Evolutionary conservation across 2,888 invertebrate species (phyloP).

Genomic region (Gymnocheta viridis): DNA sequence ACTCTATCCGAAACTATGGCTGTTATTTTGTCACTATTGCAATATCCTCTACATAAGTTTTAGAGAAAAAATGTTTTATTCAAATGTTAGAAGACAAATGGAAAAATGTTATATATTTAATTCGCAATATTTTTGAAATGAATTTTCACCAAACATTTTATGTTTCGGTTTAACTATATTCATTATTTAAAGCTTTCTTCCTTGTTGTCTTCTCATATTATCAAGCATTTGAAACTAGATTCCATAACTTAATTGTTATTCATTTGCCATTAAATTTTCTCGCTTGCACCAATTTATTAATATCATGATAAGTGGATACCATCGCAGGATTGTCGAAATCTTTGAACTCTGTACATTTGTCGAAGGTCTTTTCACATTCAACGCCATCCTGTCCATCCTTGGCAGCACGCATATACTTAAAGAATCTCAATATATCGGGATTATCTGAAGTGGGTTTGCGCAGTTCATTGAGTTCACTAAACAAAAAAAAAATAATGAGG

Average conservation of each 20-base stretch:
- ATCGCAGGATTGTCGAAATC: constrained; percentile 89
- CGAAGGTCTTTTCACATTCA: constrained; percentile 87
- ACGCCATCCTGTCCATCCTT: constrained; percentile 92
- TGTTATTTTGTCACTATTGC: constrained; percentile 1
- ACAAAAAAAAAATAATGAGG: background rate
- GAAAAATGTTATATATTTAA: too few relatives aligned
- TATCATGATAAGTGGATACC: constrained; percentile 93
- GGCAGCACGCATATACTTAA: constrained; percentile 95
- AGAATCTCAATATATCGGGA: constrained; percentile 93
- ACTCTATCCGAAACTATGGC: constrained; percentile 56
- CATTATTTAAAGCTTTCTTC: background rate
- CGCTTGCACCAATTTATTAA: constrained; percentile 93
- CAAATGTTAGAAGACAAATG: too few relatives aligned
- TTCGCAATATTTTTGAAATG: too few relatives aligned
- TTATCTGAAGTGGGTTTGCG: constrained; percentile 93
- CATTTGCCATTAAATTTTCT: constrained; percentile 83
- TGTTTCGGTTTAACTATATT: too few relatives aligned
- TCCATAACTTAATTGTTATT: background rate
- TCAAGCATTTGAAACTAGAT: background rate
- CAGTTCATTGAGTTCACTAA: constrained; percentile 92
- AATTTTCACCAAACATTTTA: too few relatives aligned
- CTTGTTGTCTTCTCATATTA: too few relatives aligned
- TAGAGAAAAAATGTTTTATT: too few relatives aligned
- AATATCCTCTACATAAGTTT: background rate
- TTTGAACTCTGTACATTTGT: constrained; percentile 86